Conservation (phyloP, 2,888 invertebrate species). For the Catocala sponsa region DNA sequence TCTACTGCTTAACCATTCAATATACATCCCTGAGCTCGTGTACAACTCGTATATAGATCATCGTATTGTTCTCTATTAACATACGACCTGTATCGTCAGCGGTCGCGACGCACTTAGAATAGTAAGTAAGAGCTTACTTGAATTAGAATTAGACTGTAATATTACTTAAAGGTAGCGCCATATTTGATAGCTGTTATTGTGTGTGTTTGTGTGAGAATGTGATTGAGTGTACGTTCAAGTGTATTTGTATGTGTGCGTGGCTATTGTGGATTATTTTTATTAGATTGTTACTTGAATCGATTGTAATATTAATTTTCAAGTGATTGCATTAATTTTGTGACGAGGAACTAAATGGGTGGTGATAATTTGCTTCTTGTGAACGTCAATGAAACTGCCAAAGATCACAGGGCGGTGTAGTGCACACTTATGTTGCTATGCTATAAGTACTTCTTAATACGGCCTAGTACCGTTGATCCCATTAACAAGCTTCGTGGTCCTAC, state of each 20-base stretch:
- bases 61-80: constrained; percentile 83
- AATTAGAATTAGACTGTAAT: constrained; percentile 74
- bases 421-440: no score
- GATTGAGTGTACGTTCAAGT: background rate
- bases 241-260: constrained; percentile 17
- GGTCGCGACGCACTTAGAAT: constrained; percentile 64
- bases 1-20: constrained; percentile 69
- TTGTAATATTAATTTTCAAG: background rate
- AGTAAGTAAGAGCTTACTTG: constrained; percentile 55
- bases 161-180: constrained; percentile 56
- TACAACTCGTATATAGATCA: constrained; percentile 87
- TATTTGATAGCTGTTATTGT: constrained; percentile 36
- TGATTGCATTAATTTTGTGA: no score
- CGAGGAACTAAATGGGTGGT: no score
- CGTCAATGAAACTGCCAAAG: no score
- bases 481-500: no score
- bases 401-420: no score
- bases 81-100: constrained; percentile 79
- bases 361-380: no score
- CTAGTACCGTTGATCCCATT: no score
- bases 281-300: constrained; percentile 6
- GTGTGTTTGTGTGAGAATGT: constrained; percentile 14
- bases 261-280: constrained; percentile 35
- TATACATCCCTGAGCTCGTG: constrained; percentile 76
- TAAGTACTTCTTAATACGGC: no score